Percentiles rank a stretch among this genome's conserved stretches.
phyloP scores from a whole-genome alignment of 2,797 vertebrate species.

The Percopsis omiscomaycus region DNA sequence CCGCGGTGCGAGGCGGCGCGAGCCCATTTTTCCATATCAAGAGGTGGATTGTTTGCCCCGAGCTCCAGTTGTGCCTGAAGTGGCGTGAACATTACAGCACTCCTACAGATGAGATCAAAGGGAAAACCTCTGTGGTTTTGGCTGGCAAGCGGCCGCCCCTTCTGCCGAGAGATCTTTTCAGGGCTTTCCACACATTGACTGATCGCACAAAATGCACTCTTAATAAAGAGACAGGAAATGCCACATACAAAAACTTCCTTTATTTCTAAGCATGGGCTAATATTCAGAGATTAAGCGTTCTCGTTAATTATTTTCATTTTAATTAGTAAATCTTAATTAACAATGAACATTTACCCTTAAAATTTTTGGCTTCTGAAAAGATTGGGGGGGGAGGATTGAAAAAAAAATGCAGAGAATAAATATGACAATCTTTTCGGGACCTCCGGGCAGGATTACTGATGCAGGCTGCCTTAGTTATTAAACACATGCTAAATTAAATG shows the following conservation, averaged over 20 bases:
- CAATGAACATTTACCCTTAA: conserved; percentile 98
- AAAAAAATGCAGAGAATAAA: conserved; percentile 91
- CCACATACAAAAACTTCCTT: conserved; percentile 85
- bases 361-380: conserved; percentile 89
- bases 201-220: conserved; percentile 77
- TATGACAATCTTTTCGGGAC: conserved; percentile 98
- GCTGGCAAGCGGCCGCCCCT: conserved; percentile 72
- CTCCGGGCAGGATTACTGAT: conserved; percentile 99
- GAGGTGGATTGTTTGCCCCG: conserved; percentile 75
- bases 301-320: conserved; percentile 97
- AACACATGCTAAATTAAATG: conserved; percentile 99
- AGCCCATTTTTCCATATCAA: conserved; percentile 73
- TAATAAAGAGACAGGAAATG: conserved; percentile 80
- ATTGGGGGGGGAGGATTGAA: conserved; percentile 29
- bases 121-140: conserved; percentile 68
- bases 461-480: conserved; percentile 98
- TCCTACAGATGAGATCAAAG: conserved; percentile 82
- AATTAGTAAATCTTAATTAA: conserved; percentile 99
- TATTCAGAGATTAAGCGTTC: conserved; percentile 94
- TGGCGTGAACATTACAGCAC: conserved; percentile 76
- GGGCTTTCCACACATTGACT: conserved; percentile 75
- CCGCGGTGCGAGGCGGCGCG: conserved; percentile 72
- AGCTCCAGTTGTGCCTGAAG: conserved; percentile 76
- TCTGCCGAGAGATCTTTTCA: conserved; percentile 75
- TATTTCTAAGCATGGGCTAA: conserved; percentile 87